Evolutionary conservation across 2,797 vertebrate species (phyloP), one percentile per base, ranked within the genome.

Genomic region (Oreonectes daqikongensis): DNA sequence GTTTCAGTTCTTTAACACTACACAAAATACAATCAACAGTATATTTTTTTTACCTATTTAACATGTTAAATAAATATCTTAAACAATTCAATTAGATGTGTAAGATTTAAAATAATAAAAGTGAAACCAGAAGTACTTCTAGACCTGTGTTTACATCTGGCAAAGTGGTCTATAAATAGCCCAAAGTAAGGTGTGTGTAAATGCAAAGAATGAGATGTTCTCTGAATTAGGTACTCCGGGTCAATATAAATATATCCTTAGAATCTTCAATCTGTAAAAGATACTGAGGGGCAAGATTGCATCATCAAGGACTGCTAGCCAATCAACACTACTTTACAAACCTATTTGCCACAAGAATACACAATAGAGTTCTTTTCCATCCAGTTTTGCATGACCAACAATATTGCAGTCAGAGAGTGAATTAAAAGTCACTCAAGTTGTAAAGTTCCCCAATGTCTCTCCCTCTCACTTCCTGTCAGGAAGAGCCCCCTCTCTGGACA

Each of bases 391-490:
- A 88, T 87, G 87, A 72, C 75, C 84, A 86, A 89, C 87, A 88
- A 89, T 91, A 94, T 94, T 92, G 80, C 90, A 80, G 87, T 85
- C 81, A 90, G 93, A 89, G 87, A 90, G 88, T 90, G 92, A 94
- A 95, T 96, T 95, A 95, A 93, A 97, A 92, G 88, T 89, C 90
- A 91, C 93, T 94, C 92, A 91, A 91, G 91, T 94, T 93, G 91
- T 91, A 91, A 92, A 92, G 88, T 93, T 94, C 93, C 93, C 90
- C 91, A 86, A 92, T 90, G 87, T 92, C 93, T 90, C 80, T 83
- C 87, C 86, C 90, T 91, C 90, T 82, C 90, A 89, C 94, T 97
- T 99, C 97, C 96, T 97, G 95, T 95, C 95, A 95, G 95, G 95
- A 96, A 95, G 93, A 90, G 92, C 68, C 82, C 87, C 90, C 87